Evolutionary conservation across 2,113 vertebrate genomes (phyloP), one percentile per base, ranked within the genome.

Genomic region (Tricholaema leucomelas): DNA sequence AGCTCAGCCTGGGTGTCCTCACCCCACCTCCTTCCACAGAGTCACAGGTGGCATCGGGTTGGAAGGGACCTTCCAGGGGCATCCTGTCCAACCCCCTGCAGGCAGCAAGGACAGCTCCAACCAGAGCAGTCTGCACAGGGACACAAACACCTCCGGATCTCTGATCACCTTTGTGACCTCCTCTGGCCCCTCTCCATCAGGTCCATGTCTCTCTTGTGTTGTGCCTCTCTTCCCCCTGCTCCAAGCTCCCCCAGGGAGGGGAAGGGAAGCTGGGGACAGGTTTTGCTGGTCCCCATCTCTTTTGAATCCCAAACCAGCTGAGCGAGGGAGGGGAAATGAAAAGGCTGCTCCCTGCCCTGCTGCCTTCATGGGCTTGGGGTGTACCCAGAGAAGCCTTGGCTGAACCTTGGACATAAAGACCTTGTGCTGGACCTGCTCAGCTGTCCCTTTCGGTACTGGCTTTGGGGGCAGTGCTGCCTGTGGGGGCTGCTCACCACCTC

Each of bases 181-280:
- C 15, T 48, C 46, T 48, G 46, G 46, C 23, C 46, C 21, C 46
- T 48, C 46, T 48, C 20, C 20, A 48, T 20, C 46, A 48, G 46
- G 46, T 48, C 46, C 46, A 48, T 11, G 46, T 48, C 46, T 48
- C 46, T 48, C 46, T 48, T 48, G 46, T 48, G 46, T 21, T 48
- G 46, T 48, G 46, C 11, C 21, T 48, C 21, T 48, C 46, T 23
- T 48, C 11, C 20, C 4, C 8, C 35, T 28, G 40, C 23, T 10
- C 13, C 30, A 0, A 1, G 0, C 8, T 5, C 23, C 52, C 21
- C 24, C 36, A 44, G 52, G n/a, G n/a, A n/a, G n/a, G n/a, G 35
- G 18, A 56, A 55, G 70, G 31, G 82, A 40, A 55, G 30, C 38
- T 44, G n/a, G 19, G 56, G n/a, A 12, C 1, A 4, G 5, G 15